These are phyloP conservation scores for Rhagologus leucostigma DNA, from an alignment of 2,113 vertebrate species.

Conservation along the genomic window DNA sequence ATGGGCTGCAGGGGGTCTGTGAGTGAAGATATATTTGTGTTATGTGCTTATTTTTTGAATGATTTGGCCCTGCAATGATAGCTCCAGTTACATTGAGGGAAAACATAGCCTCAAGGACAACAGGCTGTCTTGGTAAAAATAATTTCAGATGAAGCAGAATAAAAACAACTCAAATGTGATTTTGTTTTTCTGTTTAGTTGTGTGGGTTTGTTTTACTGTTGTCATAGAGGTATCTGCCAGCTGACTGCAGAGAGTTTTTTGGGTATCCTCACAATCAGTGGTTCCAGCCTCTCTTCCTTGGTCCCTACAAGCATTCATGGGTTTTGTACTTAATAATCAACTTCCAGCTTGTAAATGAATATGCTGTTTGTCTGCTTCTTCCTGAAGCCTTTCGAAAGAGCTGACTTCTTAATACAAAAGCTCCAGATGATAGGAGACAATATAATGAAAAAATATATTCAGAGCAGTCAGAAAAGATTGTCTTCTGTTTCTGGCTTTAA, in stretches of 20 bases:
- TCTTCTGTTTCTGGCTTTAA: conserved; percentile 18
- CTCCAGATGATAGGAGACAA: background rate
- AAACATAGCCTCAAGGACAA: background rate
- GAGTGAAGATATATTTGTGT: background rate
- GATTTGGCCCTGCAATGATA: background rate
- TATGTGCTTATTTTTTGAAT: background rate
- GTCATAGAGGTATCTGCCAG: conserved; percentile 6
- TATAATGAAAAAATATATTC: background rate
- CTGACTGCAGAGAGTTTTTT: conserved; percentile 2
- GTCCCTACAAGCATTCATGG: background rate
- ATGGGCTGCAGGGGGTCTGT: background rate
- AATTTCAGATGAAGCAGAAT: conserved; percentile 11
- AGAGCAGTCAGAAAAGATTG: background rate
- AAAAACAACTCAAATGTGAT: background rate
- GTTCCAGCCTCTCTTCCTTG: background rate
- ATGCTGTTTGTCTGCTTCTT: background rate
- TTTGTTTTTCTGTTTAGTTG: background rate
- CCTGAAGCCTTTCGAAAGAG: background rate
- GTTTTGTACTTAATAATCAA: background rate
- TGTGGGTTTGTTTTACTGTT: background rate
- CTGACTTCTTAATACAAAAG: background rate
- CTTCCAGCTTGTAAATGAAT: conserved; percentile 26
- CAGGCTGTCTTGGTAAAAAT: conserved; percentile 5
- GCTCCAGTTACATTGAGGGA: background rate
- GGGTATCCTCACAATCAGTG: background rate